Evolutionary conservation across 2,888 invertebrate genomes (phyloP), one percentile per base, ranked within the genome.

Genomic region (Amphipyra tragopoginis): DNA sequence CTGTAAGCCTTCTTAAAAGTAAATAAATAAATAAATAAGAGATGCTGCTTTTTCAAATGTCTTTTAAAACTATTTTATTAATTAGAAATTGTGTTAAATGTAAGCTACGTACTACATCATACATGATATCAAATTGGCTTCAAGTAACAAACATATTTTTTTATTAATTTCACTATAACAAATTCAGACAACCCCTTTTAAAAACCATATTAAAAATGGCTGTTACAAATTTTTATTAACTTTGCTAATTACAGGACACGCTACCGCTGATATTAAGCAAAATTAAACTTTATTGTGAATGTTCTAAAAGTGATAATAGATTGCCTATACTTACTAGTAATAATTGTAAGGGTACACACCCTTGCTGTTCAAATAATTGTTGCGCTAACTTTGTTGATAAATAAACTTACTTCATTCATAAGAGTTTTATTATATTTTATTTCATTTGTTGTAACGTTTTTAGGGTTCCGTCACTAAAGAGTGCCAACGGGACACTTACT

Each of bases 141-240:
- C 44, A 49, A 53, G 39, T 14, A 68, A n/a, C 48, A 38, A 49
- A 49, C 10, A 70, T 33, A 45, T n/a, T 52, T 63, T 21, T 47
- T 55, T 26, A 36, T 33, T 11, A 13, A 10, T 14, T 40, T 36
- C 10, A 42, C 26, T 29, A 56, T 45, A 26, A 64, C 15, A 58
- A 64, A 70, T 42, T 50, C 52, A 33, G n/a, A 8, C 9, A 13
- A 14, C 39, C 14, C n/a, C 13, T 40, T 56, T 69, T 63, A 36
- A 60, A 56, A 71, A 55, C 38, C 39, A 29, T 53, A 52, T 61
- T 40, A 50, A 38, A 56, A 66, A 47, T 39, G 51, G 21, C 54
- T 34, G 57, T 58, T 72, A 58, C 62, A 72, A 55, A 33, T 51
- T 47, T 72, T 71, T 72, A 72, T 58, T 63, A 49, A 40, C 52